A percentile compares a stretch with the other conserved stretches of the same genome.
Conservation (phyloP, 2,797 vertebrate species). For the Notamacropus eugenii region DNA sequence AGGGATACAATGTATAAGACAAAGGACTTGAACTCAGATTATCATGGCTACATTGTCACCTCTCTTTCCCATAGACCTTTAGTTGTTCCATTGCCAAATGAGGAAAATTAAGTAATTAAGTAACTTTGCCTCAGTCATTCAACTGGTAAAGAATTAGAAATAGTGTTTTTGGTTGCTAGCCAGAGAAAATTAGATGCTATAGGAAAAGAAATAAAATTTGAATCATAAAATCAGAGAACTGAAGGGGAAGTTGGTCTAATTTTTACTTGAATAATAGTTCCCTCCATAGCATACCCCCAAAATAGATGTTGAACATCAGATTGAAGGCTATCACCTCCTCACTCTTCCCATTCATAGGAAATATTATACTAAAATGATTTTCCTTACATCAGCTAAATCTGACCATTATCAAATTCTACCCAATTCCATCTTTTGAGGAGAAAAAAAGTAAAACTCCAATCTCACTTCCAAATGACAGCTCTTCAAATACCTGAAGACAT, state of each 20-base stretch:
- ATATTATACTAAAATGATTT: not conserved
- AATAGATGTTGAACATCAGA: not conserved
- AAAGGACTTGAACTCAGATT: not conserved
- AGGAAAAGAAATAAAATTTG: not conserved
- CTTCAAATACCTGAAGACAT: not conserved
- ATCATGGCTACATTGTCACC: not conserved
- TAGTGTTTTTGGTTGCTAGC: not conserved
- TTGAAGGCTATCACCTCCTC: not conserved
- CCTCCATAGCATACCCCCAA: not conserved
- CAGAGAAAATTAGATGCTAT: not conserved
- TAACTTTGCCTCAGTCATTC: not conserved
- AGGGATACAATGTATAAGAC: not conserved
- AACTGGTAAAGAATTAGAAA: not conserved
- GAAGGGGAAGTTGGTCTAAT: not conserved
- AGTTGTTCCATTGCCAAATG: not conserved
- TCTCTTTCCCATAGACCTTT: not conserved
- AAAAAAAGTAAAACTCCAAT: not conserved
- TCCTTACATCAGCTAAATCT: not conserved
- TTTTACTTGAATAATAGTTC: not conserved
- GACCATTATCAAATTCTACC: not conserved
- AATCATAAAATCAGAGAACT: accelerated
- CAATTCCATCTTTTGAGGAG: not conserved
- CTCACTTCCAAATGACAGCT: not conserved
- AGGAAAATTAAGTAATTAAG: not conserved
- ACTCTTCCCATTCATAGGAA: not conserved